Percentiles rank a stretch among this genome's conserved stretches.
Evolutionary conservation across 2,797 vertebrate species (phyloP).

Genomic region (Kryptopterus vitreolus): DNA sequence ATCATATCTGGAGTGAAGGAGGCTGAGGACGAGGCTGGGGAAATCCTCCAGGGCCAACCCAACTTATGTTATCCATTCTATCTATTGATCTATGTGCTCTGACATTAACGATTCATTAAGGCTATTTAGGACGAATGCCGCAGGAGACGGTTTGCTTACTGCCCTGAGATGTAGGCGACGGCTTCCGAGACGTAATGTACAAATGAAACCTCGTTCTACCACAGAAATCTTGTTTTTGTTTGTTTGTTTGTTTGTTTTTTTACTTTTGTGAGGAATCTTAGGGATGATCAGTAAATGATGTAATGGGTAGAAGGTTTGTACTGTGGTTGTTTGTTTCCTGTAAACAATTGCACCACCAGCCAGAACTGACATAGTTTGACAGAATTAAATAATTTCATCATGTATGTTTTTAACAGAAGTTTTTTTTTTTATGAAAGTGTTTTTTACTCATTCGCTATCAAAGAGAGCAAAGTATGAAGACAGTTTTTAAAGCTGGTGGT

Average conservation of each 20-base stretch:
- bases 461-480: too few species aligned
- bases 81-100: not conserved
- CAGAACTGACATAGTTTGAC: not conserved
- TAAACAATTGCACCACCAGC: not conserved
- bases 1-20: not conserved
- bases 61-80: not conserved
- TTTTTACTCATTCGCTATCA: too few species aligned
- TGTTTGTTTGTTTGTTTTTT: too few species aligned
- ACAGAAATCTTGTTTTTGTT: too few species aligned
- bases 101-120: not conserved
- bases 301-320: not conserved
- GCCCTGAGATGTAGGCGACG: not conserved
- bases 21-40: not conserved
- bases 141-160: conserved; percentile 6
- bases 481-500: too few species aligned
- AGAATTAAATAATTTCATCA: too few species aligned
- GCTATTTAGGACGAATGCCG: conserved; percentile 14
- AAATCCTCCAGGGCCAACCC: too few species aligned
- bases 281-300: too few species aligned
- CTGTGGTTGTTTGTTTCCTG: not conserved
- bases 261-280: too few species aligned
- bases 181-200: not conserved
- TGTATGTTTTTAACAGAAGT: too few species aligned
- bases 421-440: too few species aligned
- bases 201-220: not conserved